Conservation (phyloP, 2,797 vertebrate genomes). For the Taeniopygia guttata region DNA sequence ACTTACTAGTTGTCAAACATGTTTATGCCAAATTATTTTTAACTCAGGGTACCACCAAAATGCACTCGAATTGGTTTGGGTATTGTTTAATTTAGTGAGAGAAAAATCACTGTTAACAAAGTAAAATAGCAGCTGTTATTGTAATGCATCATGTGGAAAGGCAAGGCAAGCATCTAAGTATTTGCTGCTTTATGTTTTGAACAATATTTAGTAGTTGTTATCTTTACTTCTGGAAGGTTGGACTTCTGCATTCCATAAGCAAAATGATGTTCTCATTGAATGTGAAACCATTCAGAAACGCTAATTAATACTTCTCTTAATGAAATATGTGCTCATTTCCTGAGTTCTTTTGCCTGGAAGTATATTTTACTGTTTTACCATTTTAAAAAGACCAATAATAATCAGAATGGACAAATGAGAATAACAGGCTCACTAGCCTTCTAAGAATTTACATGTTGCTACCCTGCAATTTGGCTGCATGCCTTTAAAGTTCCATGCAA, state of each 20-base stretch:
- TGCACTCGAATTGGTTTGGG: not conserved
- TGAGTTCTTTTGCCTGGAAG: not conserved
- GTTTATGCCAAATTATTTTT: not conserved
- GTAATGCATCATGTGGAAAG: not conserved
- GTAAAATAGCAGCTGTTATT: conserved; percentile 14
- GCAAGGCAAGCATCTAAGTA: not conserved
- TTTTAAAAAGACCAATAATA: not conserved
- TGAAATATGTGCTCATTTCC: not conserved
- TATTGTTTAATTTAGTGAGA: conserved; percentile 23
- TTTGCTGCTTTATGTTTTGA: not conserved
- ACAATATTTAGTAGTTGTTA: not conserved
- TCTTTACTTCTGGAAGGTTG: not conserved
- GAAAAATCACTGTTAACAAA: conserved; percentile 14
- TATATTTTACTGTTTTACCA: not conserved
- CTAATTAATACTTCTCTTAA: not conserved
- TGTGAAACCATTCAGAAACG: not conserved
- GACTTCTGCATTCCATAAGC: not conserved
- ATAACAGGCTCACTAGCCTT: not conserved
- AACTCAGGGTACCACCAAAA: not conserved
- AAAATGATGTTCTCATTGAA: not conserved
- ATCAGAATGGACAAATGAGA: not conserved
- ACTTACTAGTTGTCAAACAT: not conserved
- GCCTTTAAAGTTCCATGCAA: not conserved
- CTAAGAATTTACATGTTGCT: not conserved
- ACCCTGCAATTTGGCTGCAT: not conserved